Base-by-base conservation (phyloP, 2,888 invertebrate species). In the Plagiodera versicolora region DNA sequence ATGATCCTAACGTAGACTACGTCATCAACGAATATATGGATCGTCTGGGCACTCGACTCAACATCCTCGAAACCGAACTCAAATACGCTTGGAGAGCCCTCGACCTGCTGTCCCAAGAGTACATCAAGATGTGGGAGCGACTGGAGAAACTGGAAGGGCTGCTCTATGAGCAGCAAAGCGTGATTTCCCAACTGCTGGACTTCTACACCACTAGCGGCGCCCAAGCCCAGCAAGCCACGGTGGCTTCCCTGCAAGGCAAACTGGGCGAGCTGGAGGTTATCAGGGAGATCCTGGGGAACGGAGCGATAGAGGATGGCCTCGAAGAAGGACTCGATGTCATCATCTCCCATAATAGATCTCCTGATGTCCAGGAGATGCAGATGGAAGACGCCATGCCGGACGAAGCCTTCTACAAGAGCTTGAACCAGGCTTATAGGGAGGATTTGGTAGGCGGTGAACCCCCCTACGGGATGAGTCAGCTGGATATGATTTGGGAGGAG, bases 81-180 rank as follows among this genome's bases (percentile, higher is more conserved):
- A 91, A 94, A 75, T 94, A 94, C 76, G 95, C 95, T 16, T 95
- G 95, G 95, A 86, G 94, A 67, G 94, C 95, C 1, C 83, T 95
- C 58, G 95, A 95, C 77, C 84, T 95, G 55, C 86, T 95, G 30
- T 94, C 94, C 39, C 92, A 92, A 74, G 95, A 95, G 77, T 95
- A 95, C 75, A 91, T 94, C 55, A 91, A 93, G 78, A 95, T 95
- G 91, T 95, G 95, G 94, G 92, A 92, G 74, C 84, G 94, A 47
- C 82, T 95, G 62, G 95, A 95, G 75, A 92, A 94, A 78, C 82
- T 95, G 24, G 95, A 95, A 77, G 87, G 91, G 18, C 85, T 95
- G 63, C 85, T 95, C 2, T 88, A 90, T 78, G 94, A 95, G 76
- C 95, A 95, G 79, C 95, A 95, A 78, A 90, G 91, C 70, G 94